These are phyloP conservation scores for Cydia strobilella DNA, from an alignment of 1,140 invertebrate species.

Conservation along the genomic window DNA sequence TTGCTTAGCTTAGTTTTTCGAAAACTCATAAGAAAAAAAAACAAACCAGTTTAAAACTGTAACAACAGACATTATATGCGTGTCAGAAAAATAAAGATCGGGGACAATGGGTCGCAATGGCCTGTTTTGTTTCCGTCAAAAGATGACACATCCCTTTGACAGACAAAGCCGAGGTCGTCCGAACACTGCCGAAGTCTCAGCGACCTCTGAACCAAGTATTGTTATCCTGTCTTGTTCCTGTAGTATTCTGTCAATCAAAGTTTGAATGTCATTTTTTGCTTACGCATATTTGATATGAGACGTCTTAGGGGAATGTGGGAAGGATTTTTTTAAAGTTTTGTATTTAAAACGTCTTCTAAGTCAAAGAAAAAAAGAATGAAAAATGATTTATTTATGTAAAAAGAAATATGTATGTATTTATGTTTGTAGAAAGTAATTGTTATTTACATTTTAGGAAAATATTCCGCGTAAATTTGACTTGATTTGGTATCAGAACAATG, in stretches of 20 bases:
- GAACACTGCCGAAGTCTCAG: constrained; percentile 23
- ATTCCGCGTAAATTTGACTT: not conserved
- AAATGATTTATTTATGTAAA: too few species aligned
- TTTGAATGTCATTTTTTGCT: constrained; percentile 25
- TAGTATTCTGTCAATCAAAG: constrained; percentile 28
- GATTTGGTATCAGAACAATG: not conserved
- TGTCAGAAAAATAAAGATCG: constrained; percentile 25
- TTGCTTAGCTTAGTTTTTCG: not conserved
- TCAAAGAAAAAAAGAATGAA: too few species aligned
- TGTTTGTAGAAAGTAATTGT: not conserved
- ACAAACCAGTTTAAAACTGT: constrained; percentile 28
- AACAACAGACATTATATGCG: constrained; percentile 23
- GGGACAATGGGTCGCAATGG: constrained; percentile 14
- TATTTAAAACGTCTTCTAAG: not conserved
- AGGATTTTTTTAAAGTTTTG: not conserved
- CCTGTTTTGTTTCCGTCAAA: constrained; percentile 31
- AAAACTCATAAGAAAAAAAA: not conserved
- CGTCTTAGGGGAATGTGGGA: constrained; percentile 24
- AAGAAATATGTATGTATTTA: too few species aligned
- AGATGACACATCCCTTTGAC: constrained; percentile 28
- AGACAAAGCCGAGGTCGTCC: constrained; percentile 24
- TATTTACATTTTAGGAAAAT: not conserved
- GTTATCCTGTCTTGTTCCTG: constrained; percentile 17
- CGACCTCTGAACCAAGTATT: constrained; percentile 26
- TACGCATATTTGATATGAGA: constrained; percentile 26